Percentiles rank a stretch among this genome's conserved stretches.
Conservation (phyloP, 92 coral and sea anemone genomes). For the Meandrina meandrites region DNA sequence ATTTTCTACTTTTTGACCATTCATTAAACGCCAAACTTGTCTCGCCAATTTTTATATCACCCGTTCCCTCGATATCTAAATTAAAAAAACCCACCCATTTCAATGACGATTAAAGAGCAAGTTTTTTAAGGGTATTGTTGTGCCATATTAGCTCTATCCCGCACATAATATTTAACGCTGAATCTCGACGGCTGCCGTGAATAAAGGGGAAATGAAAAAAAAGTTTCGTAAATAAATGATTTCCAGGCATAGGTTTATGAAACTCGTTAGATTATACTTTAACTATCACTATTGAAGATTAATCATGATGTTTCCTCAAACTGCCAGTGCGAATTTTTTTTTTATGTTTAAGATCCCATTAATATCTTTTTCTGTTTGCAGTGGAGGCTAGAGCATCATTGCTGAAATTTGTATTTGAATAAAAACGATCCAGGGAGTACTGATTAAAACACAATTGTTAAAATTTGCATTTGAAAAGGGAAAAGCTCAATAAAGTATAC, state of each 20-base stretch:
- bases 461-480: background rate
- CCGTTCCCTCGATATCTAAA: background rate
- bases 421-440: background rate
- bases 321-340: background rate
- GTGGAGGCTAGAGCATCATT: background rate
- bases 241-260: background rate
- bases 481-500: background rate
- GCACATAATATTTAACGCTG: background rate
- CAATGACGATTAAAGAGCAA: background rate
- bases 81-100: background rate
- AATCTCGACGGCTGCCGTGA: background rate
- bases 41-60: too few species aligned
- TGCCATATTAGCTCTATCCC: background rate
- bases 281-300: background rate
- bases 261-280: background rate
- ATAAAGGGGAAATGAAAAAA: background rate
- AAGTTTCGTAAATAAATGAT: background rate
- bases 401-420: background rate
- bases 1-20: too few species aligned
- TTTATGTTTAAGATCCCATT: background rate
- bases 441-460: conserved; percentile 5
- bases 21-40: too few species aligned
- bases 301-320: background rate
- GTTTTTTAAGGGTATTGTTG: background rate
- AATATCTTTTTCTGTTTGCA: background rate